Percentiles rank a stretch among this genome's conserved stretches.
phyloP scores from a whole-genome alignment of 1,140 invertebrate species.

The Anagrus nilaparvatae region DNA sequence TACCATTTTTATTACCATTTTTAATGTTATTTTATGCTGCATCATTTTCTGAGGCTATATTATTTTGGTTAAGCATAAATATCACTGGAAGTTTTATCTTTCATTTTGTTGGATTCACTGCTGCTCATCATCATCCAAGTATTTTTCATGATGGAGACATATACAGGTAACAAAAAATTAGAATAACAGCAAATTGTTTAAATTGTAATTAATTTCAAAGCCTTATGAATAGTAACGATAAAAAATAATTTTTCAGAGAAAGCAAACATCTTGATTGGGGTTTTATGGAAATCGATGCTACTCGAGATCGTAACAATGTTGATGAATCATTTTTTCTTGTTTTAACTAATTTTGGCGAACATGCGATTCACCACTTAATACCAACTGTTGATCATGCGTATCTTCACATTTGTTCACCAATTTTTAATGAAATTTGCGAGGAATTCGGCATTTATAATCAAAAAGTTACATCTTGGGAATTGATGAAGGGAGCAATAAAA shows the following conservation, averaged over 20 bases:
- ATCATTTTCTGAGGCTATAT: constrained; percentile 29
- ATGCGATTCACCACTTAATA: constrained; percentile 70
- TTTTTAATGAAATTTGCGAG: constrained; percentile 55
- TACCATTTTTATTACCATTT: constrained; percentile 44
- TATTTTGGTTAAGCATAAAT: constrained; percentile 51
- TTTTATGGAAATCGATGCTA: constrained; percentile 63
- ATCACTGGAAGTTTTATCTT: constrained; percentile 53
- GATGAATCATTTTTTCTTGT: constrained; percentile 56
- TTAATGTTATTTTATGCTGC: constrained; percentile 39
- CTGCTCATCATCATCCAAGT: constrained; percentile 73
- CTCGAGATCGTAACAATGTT: constrained; percentile 61
- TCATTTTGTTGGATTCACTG: constrained; percentile 56
- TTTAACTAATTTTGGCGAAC: constrained; percentile 65
- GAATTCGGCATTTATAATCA: constrained; percentile 54
- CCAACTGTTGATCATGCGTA: constrained; percentile 70
- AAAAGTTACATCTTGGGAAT: constrained; percentile 46
- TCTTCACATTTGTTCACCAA: constrained; percentile 52
- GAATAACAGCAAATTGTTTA: background rate
- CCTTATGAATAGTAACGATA: background rate
- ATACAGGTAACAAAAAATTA: constrained; percentile 27
- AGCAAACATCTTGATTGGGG: constrained; percentile 65
- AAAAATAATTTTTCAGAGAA: constrained; percentile 1
- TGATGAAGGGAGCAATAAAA: constrained; percentile 57
- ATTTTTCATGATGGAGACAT: constrained; percentile 75
- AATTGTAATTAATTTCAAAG: background rate